A percentile compares a stretch with the other conserved stretches of the same genome.
Evolutionary conservation across 2,113 vertebrate genomes (phyloP).

Genomic region (Perca flavescens): DNA sequence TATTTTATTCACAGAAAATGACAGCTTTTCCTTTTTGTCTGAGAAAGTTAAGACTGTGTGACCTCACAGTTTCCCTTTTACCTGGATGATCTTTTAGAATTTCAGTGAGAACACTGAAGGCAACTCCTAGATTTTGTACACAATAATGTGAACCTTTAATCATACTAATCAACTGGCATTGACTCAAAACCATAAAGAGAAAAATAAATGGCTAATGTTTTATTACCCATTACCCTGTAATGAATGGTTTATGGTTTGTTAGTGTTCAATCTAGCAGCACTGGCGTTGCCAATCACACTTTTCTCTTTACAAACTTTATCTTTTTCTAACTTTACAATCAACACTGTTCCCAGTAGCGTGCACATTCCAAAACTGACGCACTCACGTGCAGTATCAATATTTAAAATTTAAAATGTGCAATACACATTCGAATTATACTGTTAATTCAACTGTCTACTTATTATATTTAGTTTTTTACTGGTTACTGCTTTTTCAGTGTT

Average conservation of each 20-base stretch:
- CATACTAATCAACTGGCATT: background rate
- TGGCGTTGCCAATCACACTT: background rate
- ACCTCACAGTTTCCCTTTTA: background rate
- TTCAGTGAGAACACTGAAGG: background rate
- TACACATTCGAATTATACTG: too few relatives aligned
- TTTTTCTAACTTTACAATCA: too few relatives aligned
- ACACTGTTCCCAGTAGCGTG: too few relatives aligned
- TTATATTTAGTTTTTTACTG: too few relatives aligned
- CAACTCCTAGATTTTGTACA: background rate
- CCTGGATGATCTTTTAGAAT: background rate
- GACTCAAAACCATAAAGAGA: conserved; percentile 17
- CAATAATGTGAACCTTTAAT: background rate
- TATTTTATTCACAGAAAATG: background rate
- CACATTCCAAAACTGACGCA: too few relatives aligned
- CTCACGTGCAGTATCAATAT: too few relatives aligned
- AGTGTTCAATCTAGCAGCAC: background rate
- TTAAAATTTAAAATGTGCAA: too few relatives aligned
- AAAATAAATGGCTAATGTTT: background rate
- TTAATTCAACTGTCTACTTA: too few relatives aligned
- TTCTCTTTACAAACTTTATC: background rate
- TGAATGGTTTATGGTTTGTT: background rate
- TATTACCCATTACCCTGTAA: background rate
- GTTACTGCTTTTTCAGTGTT: too few relatives aligned
- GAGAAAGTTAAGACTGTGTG: background rate
- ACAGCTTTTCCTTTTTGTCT: background rate